Evolutionary conservation across 2,797 vertebrate species (phyloP).

Genomic region (Orientallactaga sibirica): DNA sequence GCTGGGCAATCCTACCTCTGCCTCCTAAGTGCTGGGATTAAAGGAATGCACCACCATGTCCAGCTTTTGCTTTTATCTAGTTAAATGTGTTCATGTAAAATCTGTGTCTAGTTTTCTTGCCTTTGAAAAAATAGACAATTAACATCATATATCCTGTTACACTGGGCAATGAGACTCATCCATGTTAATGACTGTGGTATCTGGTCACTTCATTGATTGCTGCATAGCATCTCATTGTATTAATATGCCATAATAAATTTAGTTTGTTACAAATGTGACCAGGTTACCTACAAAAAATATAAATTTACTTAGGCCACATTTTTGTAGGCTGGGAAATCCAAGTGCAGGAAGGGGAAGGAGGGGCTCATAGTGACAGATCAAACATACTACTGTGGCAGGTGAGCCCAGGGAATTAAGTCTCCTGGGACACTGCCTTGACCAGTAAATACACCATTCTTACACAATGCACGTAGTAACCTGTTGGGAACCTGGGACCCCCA

Average conservation of each 20-base stretch:
- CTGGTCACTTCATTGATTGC: neutral
- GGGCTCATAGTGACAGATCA: no score
- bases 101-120: neutral
- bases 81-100: constrained; percentile 20
- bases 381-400: no score
- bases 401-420: no score
- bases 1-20: no score
- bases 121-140: neutral
- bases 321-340: neutral
- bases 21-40: no score
- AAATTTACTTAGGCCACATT: no score
- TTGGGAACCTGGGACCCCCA: no score
- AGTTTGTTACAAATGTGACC: neutral
- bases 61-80: neutral
- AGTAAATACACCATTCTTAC: no score
- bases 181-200: neutral
- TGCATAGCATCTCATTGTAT: neutral
- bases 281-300: neutral
- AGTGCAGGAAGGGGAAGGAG: neutral
- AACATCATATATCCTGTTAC: neutral
- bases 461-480: no score
- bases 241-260: neutral
- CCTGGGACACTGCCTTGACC: no score
- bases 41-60: no score
- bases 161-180: neutral